Conservation (phyloP, 64 coral and sea anemone species). For the Catalaphyllia jardinei region DNA sequence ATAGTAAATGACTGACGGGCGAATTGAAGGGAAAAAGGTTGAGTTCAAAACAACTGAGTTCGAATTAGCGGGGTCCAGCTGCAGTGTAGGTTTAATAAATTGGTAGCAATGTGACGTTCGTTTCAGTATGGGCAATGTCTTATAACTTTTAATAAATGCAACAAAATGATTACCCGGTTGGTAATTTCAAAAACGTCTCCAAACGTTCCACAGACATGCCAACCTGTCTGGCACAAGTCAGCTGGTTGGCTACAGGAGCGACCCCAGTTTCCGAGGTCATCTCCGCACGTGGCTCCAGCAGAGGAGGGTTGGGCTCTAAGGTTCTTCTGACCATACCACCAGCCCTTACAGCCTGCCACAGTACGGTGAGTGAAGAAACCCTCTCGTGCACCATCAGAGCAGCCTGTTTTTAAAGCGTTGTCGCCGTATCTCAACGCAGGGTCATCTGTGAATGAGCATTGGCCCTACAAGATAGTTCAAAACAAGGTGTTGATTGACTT, state of each 20-base stretch:
- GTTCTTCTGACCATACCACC: constrained; percentile 69
- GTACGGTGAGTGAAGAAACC: constrained; percentile 83
- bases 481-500: neutral
- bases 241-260: constrained; percentile 52
- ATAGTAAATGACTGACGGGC: no score
- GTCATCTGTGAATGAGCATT: constrained; percentile 50
- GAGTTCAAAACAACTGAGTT: no score
- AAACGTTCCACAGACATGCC: constrained; percentile 86
- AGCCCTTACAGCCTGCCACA: constrained; percentile 77
- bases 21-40: no score
- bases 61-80: no score
- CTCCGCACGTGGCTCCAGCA: constrained; percentile 58
- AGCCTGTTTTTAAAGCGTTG: constrained; percentile 57
- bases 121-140: no score
- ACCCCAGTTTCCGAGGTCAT: constrained; percentile 55
- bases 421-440: constrained; percentile 40
- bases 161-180: constrained; percentile 56
- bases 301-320: constrained; percentile 50
- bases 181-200: constrained; percentile 81
- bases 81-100: no score
- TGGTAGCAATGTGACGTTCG: no score
- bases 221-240: constrained; percentile 72
- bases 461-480: neutral
- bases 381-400: constrained; percentile 79
- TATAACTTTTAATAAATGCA: no score